Base-by-base conservation (phyloP, 1,140 invertebrate species). In the Cydia strobilella region DNA sequence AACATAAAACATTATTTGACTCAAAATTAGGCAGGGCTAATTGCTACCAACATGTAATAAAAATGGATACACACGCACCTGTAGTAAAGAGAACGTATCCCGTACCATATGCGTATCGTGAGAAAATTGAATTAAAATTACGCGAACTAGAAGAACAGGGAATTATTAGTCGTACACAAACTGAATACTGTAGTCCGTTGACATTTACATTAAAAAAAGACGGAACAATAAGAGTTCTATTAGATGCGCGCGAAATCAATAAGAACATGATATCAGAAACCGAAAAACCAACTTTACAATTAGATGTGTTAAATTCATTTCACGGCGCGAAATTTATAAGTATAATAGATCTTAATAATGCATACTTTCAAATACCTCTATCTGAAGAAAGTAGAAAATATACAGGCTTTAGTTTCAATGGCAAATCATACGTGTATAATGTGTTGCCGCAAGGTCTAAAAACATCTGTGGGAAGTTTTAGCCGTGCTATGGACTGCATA, bases 301-400 rank as follows among this genome's bases (percentile, higher is more conserved):
- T 82, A 35, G 87, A 88, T 73, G 54, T 90, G 4, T 59, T 89
- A 25, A 81, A 83, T 72, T 74, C 75, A 10, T 85, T 82, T 75
- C 42, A 81, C 59, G 77, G 76, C 1, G 74, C 62, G 7, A 80
- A 82, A n/a, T 86, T 69, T 74, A 80, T 90, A 39, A 83, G 83
- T 5, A 78, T 79, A 9, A 75, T 90, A 1, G 88, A 90, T 75
- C 73, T 90, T 42, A 82, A 79, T 15, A 82, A 81, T 65, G 83
- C 82, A 0, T 92, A 92, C 74, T 90, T 89, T 78, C 89, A 90
- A 76, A 82, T 90, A 13, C 79, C 83, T 0, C 73, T 90, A 20
- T 72, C 59, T 5, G 35, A 74, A 54, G 73, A 84, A 2, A 83
- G 82, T 51, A 75, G 73, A 13, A 79, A 85, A 35, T 89, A 84